Evolutionary conservation across 2,113 vertebrate species (phyloP).

Genomic region (Saccopteryx bilineata): DNA sequence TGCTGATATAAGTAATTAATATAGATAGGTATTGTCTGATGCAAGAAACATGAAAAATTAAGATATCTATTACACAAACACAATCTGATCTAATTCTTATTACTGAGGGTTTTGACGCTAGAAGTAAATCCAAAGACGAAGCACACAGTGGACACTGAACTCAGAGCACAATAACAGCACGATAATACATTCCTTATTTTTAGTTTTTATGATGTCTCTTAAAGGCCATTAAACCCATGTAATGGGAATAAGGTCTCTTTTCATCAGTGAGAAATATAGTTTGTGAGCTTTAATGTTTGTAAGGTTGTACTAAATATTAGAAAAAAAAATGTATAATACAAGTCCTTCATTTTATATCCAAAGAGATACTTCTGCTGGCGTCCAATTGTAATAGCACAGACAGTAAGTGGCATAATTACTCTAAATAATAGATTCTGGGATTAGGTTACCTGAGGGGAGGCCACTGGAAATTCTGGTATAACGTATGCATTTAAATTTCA

Average conservation of each 20-base stretch:
- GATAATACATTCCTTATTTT: neutral
- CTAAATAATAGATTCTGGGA: conserved; percentile 3
- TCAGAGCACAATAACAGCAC: neutral
- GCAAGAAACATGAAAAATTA: conserved; percentile 62
- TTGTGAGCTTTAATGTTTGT: neutral
- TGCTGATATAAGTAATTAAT: conserved; percentile 19
- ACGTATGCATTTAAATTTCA: neutral
- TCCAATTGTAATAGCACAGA: conserved; percentile 16
- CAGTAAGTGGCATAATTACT: conserved; percentile 21
- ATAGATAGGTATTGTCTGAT: conserved; percentile 35
- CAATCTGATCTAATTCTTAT: conserved; percentile 16
- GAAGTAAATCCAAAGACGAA: neutral
- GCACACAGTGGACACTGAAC: neutral
- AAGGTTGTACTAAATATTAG: neutral
- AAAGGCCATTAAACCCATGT: neutral
- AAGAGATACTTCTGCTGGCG: neutral
- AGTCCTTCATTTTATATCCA: neutral
- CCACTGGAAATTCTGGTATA: neutral
- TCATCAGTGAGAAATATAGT: neutral
- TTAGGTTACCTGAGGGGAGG: neutral
- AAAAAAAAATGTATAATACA: neutral
- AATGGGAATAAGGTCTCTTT: neutral
- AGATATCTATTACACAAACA: neutral
- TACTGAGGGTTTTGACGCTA: neutral
- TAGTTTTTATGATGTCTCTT: neutral